Percentiles rank a stretch among this genome's conserved stretches.
phyloP scores from a whole-genome alignment of 2,797 vertebrate species.

The Varecia variegata region DNA sequence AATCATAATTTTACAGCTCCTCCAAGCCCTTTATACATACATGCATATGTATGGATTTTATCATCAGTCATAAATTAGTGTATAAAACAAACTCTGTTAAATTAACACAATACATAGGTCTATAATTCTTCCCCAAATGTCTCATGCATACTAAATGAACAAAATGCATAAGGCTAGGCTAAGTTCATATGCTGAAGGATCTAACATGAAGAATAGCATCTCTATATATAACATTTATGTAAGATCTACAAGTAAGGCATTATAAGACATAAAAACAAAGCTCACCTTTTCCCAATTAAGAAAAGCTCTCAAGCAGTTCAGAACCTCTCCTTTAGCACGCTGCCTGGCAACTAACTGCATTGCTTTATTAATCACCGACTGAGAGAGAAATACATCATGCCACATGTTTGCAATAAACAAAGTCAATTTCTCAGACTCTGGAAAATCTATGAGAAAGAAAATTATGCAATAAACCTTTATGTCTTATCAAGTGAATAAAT shows the following conservation, averaged over 20 bases:
- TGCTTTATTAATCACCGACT: slow-evolving; percentile 89
- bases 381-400: slow-evolving; percentile 89
- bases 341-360: slow-evolving; percentile 90
- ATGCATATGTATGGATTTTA: neutral
- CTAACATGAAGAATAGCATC: neutral
- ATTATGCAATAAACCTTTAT: neutral
- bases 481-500: neutral
- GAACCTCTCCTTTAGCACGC: slow-evolving; percentile 85
- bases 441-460: slow-evolving; percentile 87
- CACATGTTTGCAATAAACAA: slow-evolving; percentile 94
- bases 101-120: neutral
- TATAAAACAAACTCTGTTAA: neutral
- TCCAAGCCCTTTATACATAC: neutral
- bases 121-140: neutral
- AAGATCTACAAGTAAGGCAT: neutral
- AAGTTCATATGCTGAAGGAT: neutral
- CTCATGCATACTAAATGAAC: neutral
- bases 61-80: neutral
- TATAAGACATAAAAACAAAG: neutral
- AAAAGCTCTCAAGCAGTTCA: slow-evolving; percentile 87
- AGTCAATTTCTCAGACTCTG: slow-evolving; percentile 90
- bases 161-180: neutral
- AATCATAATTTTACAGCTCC: neutral
- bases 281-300: slow-evolving; percentile 95
- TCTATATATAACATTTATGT: neutral